Base-by-base conservation (phyloP, 2,113 vertebrate species). In the Scolopax mira region DNA sequence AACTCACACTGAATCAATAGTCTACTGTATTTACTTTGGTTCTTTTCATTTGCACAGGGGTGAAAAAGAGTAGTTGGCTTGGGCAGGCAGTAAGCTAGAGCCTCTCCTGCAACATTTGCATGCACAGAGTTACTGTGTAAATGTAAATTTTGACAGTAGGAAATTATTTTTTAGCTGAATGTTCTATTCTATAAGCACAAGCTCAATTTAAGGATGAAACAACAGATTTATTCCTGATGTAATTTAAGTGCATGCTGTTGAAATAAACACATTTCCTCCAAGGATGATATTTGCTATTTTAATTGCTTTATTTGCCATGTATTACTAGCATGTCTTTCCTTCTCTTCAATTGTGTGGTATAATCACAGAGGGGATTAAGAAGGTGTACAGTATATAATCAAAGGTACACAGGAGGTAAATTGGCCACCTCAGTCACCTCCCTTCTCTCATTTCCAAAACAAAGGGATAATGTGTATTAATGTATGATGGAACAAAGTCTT, bases 381-480 rank as follows among this genome's bases (percentile, higher is more conserved):
- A 70, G 30, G 31, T 58, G 17, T 24, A 42, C 6, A 88, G 37
- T 85, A 46, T 90, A 31, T 96, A 93, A 96, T 89, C 66, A 96
- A 73, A 89, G 18, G 23, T 70, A 85, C 23, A 62, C 75, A 91
- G 79, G 75, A 91, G 74, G 25, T 88, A 82, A 96, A 88, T 55
- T 83, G 71, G 91, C 54, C 79, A 83, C 79, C 64, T 89, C 67
- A 60, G 91, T 64, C 85, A 83, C 81, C 58, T 91, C 79, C 78
- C 72, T 87, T 57, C 58, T 91, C 39, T 89, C 70, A 42, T 81
- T 91, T 95, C 49, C 82, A 89, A 94, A 96, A 35, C 54, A 85
- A 94, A 82, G 30, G 58, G 31, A 73, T 94, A 66, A 88, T 75
- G 74, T 83, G 3, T 83, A 85, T 82, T 87, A 77, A 85, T 77